Conservation (phyloP, 2,888 invertebrate genomes). For the Gortyna flavago region DNA sequence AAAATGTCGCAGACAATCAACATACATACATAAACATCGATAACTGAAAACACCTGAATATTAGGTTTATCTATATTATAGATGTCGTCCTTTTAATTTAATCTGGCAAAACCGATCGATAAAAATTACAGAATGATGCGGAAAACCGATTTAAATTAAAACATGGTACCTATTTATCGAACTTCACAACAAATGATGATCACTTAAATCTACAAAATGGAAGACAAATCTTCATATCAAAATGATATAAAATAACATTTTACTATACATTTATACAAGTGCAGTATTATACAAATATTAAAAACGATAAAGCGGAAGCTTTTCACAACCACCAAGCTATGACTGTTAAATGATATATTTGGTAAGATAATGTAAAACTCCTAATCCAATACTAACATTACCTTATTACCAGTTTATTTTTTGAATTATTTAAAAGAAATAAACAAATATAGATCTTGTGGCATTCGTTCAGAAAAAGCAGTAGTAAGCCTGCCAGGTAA, state of each 20-base stretch:
- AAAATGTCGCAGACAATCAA: conserved; percentile 21
- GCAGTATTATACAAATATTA: conserved; percentile 25
- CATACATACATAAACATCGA: conserved; percentile 8
- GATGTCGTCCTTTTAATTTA: neutral
- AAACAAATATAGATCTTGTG: neutral
- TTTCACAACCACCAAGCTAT: conserved; percentile 62
- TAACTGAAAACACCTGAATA: neutral
- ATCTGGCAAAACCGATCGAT: neutral
- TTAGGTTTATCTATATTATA: neutral
- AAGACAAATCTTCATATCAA: conserved; percentile 75
- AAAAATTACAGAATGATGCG: neutral
- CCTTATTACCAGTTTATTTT: neutral
- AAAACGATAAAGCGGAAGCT: conserved; percentile 36
- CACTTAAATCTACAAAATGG: conserved; percentile 75
- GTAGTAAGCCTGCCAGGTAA: neutral
- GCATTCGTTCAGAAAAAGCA: neutral
- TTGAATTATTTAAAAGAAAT: neutral
- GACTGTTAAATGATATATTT: neutral
- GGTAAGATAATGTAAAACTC: neutral
- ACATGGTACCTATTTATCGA: conserved; percentile 14
- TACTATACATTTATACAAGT: conserved; percentile 55
- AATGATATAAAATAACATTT: conserved; percentile 62
- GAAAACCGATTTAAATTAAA: conserved; percentile 25
- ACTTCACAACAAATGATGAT: conserved; percentile 64
- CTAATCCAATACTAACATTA: neutral